Percentiles rank a stretch among this genome's conserved stretches.
phyloP scores from a whole-genome alignment of 2,113 vertebrate genomes.

The Megalops atlanticus region DNA sequence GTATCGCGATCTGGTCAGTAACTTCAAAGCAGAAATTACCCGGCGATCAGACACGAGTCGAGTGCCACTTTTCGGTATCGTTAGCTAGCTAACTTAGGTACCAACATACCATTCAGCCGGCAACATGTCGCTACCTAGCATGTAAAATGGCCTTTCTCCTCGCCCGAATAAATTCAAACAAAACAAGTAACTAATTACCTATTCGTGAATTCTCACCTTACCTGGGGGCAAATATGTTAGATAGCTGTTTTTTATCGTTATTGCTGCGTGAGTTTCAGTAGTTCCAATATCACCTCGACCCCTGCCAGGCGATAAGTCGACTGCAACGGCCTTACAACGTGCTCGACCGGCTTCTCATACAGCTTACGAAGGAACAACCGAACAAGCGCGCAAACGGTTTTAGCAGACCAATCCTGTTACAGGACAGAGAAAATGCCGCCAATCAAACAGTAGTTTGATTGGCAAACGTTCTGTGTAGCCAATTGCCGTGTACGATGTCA shows the following conservation, averaged over 20 bases:
- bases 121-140: background rate
- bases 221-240: background rate
- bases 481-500: background rate
- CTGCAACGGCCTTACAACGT: conserved; percentile 31
- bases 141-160: background rate
- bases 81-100: background rate
- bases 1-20: too few relatives aligned
- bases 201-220: background rate
- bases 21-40: too few relatives aligned
- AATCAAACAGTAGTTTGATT: background rate
- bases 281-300: conserved; percentile 18
- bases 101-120: background rate
- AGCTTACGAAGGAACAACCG: conserved; percentile 19
- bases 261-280: background rate
- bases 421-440: background rate
- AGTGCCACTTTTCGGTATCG: too few relatives aligned
- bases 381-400: background rate
- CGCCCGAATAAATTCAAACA: background rate
- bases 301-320: conserved; percentile 16
- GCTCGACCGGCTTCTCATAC: conserved; percentile 35
- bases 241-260: background rate
- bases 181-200: background rate
- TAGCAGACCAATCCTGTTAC: background rate
- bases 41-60: too few relatives aligned
- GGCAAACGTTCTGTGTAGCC: background rate